Base-by-base conservation (phyloP, 2,888 invertebrate genomes). In the Branchellion lobata region DNA sequence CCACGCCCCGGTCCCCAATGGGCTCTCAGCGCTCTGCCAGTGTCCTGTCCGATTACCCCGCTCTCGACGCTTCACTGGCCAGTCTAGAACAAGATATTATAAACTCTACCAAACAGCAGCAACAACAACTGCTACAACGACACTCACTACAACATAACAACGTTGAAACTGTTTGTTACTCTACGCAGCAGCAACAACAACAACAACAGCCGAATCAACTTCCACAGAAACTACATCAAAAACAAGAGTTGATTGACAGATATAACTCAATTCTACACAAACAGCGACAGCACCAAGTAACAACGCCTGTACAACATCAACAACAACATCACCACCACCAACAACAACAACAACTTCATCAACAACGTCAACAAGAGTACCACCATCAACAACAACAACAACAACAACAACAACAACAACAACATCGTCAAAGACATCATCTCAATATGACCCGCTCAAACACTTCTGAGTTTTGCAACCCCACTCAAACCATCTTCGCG, bases 1-100 rank as follows among this genome's bases (percentile, higher is more conserved):
- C 77, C 18, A 65, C 77, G 8, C 77, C 77, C 1, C 77, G 51
- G 18, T 77, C 77, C 11, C 77, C 77, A 21, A 31, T 24, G 2
- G 65, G 65, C 0, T 77, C 77, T 14, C 75, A 75, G 53, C 47
- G 51, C 18, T 51, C 51, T 51, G 75, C 27, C 53, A 24, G 47
- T 5, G 31, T n/a, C 36, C 21, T 69, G 2, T 69, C 69, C n/a
- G 65, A 77, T 29, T 77, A 34, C 33, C 77, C 77, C n/a, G 31
- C n/a, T 1, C 34, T 77, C n/a, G 77, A 77, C 8, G 65, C 61
- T 24, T 77, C 77, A 0, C 33, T 77, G 27, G 53, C 31, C 34
- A 36, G 53, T 34, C 65, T 77, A 2, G 34, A 77, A 36, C 31
- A 77, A 61, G 24, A 33, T 11, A 36, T 53, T 36, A 40, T 36